Base-by-base conservation (phyloP, 2,888 invertebrate genomes). In the Baronia brevicornis region DNA sequence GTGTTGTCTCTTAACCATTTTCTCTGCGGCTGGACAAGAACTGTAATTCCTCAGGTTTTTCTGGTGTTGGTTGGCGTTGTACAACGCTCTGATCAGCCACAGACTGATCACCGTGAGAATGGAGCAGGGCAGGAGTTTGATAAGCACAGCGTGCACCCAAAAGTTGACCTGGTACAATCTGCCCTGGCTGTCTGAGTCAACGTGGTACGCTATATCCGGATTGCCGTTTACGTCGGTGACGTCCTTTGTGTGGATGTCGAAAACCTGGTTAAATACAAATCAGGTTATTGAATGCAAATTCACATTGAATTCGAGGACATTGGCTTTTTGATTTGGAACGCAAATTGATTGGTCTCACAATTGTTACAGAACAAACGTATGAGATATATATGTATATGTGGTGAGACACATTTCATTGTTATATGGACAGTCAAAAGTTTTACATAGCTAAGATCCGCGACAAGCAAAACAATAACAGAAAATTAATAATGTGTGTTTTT, bases 111-210 rank as follows among this genome's bases (percentile, higher is more conserved):
- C 77, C 0, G 93, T 93, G 20, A 95, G 84, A 41, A 93, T 89
- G 59, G 88, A 77, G 61, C 94, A 95, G 0, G 95, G 95, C 0
- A 94, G 69, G 2, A 95, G 82, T 60, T 95, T 95, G 31, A 94
- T 89, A 13, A 93, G 85, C 1, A 94, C 91, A 0, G 90, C 91
- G 58, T 94, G 92, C 1, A 93, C 87, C 92, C 92, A 94, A 66
- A 93, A 92, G 70, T 93, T 93, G 23, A 91, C 78, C 43, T 88
- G 84, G 55, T 90, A 91, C 2, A 90, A 61, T 10, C 87, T 85
- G 1, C 86, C 87, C 39, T 86, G 84, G 43, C 88, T 79, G 27
- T 88, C 82, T 1, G 89, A 86, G 33, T 88, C 85, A 38, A 66
- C 85, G 57, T 84, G 79, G 53, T 85, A 84, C 4, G 82, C 56